A percentile compares a stretch with the other conserved stretches of the same genome.
Evolutionary conservation across 2,797 vertebrate species (phyloP).

Genomic region (Tokudaia tokunoshimensis): DNA sequence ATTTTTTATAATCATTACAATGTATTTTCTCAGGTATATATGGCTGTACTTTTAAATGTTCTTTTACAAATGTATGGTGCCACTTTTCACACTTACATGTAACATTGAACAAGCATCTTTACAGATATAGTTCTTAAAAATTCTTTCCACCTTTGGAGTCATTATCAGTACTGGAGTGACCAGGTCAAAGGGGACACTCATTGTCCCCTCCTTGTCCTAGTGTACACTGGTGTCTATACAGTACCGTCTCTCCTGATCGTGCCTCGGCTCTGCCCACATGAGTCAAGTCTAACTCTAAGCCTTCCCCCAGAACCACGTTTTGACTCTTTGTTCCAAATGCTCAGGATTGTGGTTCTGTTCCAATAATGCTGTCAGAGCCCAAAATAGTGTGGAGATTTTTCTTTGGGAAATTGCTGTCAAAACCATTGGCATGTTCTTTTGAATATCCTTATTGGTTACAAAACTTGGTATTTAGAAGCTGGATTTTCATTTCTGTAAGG

Average conservation of each 20-base stretch:
- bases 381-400: slow-evolving; percentile 66
- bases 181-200: background rate
- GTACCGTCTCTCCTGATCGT: background rate
- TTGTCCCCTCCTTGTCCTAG: background rate
- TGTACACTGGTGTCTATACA: background rate
- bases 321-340: slow-evolving; percentile 66
- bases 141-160: background rate
- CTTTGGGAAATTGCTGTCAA: slow-evolving; percentile 70
- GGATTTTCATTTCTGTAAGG: slow-evolving; percentile 51
- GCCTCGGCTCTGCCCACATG: background rate
- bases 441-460: slow-evolving; percentile 58
- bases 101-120: slow-evolving; percentile 35
- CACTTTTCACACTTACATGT: background rate
- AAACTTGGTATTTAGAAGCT: slow-evolving; percentile 56
- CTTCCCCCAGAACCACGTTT: slow-evolving; percentile 48
- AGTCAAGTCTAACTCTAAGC: slow-evolving; percentile 48
- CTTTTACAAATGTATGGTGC: background rate
- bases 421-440: slow-evolving; percentile 63
- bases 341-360: slow-evolving; percentile 57
- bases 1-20: background rate
- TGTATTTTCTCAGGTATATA: background rate
- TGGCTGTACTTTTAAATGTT: slow-evolving; percentile 24
- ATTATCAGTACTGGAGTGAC: background rate
- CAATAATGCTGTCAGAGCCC: slow-evolving; percentile 59
- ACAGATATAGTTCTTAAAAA: background rate